Percentiles rank a stretch among this genome's conserved stretches.
phyloP scores from a whole-genome alignment of 1,140 invertebrate genomes.

The Drosophila biarmipes region DNA sequence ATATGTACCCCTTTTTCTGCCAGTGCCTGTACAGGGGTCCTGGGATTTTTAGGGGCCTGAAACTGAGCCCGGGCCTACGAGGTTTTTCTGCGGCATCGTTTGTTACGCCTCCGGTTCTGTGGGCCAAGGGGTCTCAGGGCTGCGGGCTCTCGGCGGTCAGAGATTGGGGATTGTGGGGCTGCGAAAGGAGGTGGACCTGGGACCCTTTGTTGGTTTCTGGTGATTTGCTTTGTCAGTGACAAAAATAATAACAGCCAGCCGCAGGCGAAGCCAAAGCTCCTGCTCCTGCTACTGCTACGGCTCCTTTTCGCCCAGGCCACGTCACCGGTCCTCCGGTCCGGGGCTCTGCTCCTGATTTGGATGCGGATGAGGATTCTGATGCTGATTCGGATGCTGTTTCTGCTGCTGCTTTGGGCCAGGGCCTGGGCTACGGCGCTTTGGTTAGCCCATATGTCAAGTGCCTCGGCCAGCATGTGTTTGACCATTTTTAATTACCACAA shows the following conservation, averaged over 20 bases:
- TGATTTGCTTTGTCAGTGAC: constrained; percentile 82
- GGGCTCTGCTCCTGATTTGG: constrained; percentile 24
- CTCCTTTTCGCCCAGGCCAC: constrained; percentile 18
- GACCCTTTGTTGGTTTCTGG: constrained; percentile 77
- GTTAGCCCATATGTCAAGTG: constrained; percentile 72
- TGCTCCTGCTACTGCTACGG: constrained; percentile 29
- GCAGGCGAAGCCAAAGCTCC: constrained; percentile 58
- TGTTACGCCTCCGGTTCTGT: constrained; percentile 54
- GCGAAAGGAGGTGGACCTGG: constrained; percentile 7
- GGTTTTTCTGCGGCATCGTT: constrained; percentile 62
- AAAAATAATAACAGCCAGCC: constrained; percentile 81
- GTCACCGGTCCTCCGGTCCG: constrained; percentile 17
- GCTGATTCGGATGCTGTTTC: background rate
- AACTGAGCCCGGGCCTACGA: constrained; percentile 44
- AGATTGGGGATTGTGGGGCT: constrained; percentile 4
- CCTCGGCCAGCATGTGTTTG: constrained; percentile 39
- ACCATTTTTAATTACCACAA: constrained; percentile 81
- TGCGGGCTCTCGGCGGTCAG: background rate
- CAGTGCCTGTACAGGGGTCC: constrained; percentile 5
- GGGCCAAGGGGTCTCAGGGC: background rate
- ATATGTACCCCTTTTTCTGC: background rate
- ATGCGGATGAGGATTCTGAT: constrained; percentile 11
- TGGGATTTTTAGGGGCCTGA: constrained; percentile 27
- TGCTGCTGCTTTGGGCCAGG: background rate
- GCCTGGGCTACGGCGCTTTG: constrained; percentile 9